Evolutionary conservation across 2,888 invertebrate species (phyloP), one percentile per base, ranked within the genome.

Genomic region (Plutella xylostella): DNA sequence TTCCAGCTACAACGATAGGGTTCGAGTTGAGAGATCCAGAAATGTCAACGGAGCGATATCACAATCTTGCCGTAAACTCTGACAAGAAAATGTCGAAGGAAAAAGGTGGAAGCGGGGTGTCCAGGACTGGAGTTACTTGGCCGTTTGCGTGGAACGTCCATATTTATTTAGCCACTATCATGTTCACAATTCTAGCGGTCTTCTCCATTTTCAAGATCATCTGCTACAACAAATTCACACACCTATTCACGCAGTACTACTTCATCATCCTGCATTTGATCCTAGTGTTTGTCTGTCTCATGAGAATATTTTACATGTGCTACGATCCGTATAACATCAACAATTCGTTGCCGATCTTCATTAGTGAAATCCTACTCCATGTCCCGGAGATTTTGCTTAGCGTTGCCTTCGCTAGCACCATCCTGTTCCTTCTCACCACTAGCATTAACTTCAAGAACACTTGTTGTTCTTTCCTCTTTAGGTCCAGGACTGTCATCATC

Each of bases 251-350:
- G 2, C 93, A 92, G 63, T 92, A 92, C 47, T 96, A 96, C 68
- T 96, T 96, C 70, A 86, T 96, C 20, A 91, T 93, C 30, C 87
- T 96, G 18, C 94, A 96, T 74, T 74, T 93, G 41, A 88, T 96
- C 54, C 75, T 97, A 45, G 92, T 95, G 9, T 85, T 91, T 11
- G 90, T 96, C 35, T 94, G 96, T 63, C 87, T 91, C 15, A 83
- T 93, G 62, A 87, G 94, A 42, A 93, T 94, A 56, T 91, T 94
- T 57, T 96, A 94, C 65, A 86, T 97, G 56, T 92, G 95, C 56
- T 93, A 95, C 65, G 97, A 97, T 74, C 94, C 95, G 0, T 97
- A 97, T 67, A 96, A 96, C 63, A 89, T 93, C n/a, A 90, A 90
- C 49, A 88, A 88, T 49, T 92, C 92, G 1, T 87, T 96, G 63